Evolutionary conservation across 2,113 vertebrate species (phyloP).

Genomic region (Turnix velox): DNA sequence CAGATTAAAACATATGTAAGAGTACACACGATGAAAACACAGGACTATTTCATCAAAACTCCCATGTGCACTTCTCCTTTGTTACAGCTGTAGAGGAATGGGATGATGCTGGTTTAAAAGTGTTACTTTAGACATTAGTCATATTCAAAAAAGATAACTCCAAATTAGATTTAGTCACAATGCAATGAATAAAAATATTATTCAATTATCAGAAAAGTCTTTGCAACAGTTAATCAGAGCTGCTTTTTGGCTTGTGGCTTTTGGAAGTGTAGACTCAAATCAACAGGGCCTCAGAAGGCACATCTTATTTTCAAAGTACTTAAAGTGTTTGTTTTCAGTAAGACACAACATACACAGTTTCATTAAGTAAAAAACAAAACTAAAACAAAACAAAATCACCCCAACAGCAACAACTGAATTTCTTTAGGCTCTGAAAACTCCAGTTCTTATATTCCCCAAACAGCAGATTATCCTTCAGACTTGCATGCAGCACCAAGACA

Average conservation of each 20-base stretch:
- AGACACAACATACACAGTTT: not conserved
- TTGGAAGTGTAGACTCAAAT: not conserved
- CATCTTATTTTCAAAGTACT: not conserved
- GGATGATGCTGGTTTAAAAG: not conserved
- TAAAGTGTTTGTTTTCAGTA: not conserved
- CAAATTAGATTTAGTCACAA: not conserved
- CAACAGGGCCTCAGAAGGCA: not conserved
- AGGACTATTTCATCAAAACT: not conserved
- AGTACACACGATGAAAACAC: not conserved
- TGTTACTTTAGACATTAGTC: not conserved
- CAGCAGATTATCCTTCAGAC: not conserved
- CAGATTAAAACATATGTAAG: not conserved
- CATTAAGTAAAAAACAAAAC: not conserved
- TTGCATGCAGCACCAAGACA: not conserved
- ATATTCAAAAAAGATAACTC: not conserved
- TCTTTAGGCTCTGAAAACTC: not conserved
- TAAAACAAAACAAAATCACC: not conserved
- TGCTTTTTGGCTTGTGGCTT: not conserved
- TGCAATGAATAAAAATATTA: not conserved
- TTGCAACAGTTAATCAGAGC: not conserved
- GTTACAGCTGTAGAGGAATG: not conserved
- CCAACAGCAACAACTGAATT: not conserved
- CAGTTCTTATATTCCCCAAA: not conserved
- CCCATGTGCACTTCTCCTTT: not conserved
- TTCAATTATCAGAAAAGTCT: not conserved